Base-by-base conservation (phyloP, 2,113 vertebrate species). In the Ptilonorhynchus violaceus region DNA sequence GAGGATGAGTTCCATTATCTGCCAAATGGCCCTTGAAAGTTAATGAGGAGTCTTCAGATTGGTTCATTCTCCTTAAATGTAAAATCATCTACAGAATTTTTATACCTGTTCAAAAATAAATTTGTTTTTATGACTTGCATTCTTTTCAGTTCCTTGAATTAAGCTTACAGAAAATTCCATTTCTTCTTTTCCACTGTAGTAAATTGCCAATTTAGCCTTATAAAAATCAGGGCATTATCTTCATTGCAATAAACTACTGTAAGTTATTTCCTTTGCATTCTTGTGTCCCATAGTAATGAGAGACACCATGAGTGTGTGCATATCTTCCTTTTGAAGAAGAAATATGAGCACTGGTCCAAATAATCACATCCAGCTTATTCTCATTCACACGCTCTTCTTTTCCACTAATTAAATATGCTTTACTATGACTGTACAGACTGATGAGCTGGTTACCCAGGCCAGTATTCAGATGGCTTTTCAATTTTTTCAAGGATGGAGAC, bases 11-110 rank as follows among this genome's bases (percentile, higher is more conserved):
- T 85, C 47, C 66, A 95, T 96, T 96, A 95, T 89, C 78, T 96
- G 68, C 78, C 76, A 95, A 97, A 97, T 80, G 41, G 70, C 73
- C 89, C 73, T 95, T 94, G 85, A 94, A 97, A 97, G 90, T 92
- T 96, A 97, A 97, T 96, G 95, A 94, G 62, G n/a, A 96, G 5
- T 87, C 79, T 92, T 94, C 83, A 95, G 63, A 50, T 68, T 88
- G 60, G 47, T 86, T 94, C 68, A 69, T 89, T 91, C 66, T 84
- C 47, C 66, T 90, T 89, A 94, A 96, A 74, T 58, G 69, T 83
- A 96, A 96, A 88, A 91, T 85, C 27, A 76, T 82, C 64, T 77
- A 82, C 50, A 66, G 92, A 87, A 81, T 91, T 94, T 88, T 96
- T 89, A 67, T 75, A 95, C 58, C 68, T 82, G 53, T 80, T 92